phyloP scores from a whole-genome alignment of 2,888 invertebrate genomes.

The Lithophane ornitopus region DNA sequence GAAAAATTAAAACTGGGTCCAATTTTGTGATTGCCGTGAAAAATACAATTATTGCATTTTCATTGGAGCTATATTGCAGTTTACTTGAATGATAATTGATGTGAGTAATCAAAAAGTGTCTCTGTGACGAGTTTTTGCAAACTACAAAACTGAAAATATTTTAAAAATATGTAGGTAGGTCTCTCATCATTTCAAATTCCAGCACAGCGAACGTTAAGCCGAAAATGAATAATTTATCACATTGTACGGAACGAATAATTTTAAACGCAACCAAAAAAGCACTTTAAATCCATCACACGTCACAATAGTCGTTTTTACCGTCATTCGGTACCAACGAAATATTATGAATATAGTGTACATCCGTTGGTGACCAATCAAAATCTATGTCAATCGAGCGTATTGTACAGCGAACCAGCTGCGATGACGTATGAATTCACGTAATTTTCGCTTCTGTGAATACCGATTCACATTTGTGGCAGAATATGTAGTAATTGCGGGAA shows the following conservation, averaged over 20 bases:
- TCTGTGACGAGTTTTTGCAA: neutral
- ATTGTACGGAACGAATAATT: neutral
- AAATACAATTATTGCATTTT: neutral
- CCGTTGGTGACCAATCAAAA: conserved; percentile 57
- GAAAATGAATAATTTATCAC: neutral
- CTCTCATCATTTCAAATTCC: neutral
- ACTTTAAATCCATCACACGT: neutral
- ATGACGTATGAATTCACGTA: conserved; percentile 26
- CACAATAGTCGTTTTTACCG: conserved; percentile 34
- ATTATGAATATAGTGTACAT: conserved; percentile 59
- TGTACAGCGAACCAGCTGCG: conserved; percentile 42
- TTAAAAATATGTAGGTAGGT: too few relatives aligned
- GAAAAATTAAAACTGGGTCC: neutral
- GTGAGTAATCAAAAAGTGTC: neutral
- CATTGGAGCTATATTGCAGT: neutral
- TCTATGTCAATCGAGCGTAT: conserved; percentile 55
- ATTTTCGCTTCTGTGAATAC: conserved; percentile 44
- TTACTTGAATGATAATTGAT: neutral
- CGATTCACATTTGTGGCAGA: conserved; percentile 24
- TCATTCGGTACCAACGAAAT: conserved; percentile 17
- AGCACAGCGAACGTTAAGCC: neutral
- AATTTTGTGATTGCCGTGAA: neutral
- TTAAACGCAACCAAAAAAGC: neutral
- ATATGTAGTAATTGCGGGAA: conserved; percentile 19
- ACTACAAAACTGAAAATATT: neutral